Conservation (phyloP, 2,888 invertebrate species). For the Calliphora vomitoria region DNA sequence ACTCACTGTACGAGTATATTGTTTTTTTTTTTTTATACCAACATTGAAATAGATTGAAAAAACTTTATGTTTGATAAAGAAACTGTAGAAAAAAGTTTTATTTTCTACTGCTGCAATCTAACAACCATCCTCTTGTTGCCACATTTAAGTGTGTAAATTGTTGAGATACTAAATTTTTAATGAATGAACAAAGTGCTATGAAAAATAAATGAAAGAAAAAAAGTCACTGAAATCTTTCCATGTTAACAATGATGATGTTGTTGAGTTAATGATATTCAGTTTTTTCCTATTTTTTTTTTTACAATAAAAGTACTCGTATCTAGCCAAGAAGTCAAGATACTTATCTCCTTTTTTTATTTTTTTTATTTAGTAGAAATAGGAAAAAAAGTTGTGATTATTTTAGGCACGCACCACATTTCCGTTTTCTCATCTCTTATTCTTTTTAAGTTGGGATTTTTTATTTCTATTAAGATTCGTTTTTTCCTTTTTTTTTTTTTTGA, state of each 20-base stretch:
- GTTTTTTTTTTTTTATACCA: slow-evolving; percentile 26
- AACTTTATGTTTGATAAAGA: slow-evolving; percentile 36
- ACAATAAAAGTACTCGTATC: slow-evolving; percentile 30
- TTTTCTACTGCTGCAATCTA: neutral
- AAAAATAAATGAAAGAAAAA: slow-evolving; percentile 60
- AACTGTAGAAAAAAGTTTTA: slow-evolving; percentile 17
- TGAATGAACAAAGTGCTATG: slow-evolving; percentile 72
- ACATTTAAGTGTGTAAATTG: slow-evolving; percentile 52
- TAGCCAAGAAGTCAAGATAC: slow-evolving; percentile 68
- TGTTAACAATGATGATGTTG: slow-evolving; percentile 40
- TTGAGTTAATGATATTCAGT: slow-evolving; percentile 64
- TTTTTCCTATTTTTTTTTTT: slow-evolving; percentile 13
- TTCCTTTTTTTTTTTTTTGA: slow-evolving; percentile 50
- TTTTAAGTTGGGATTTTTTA: slow-evolving; percentile 66
- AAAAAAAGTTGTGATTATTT: slow-evolving; percentile 75
- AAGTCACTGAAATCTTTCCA: slow-evolving; percentile 25
- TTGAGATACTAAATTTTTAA: slow-evolving; percentile 73
- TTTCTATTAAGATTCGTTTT: slow-evolving; percentile 64
- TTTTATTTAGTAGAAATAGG: slow-evolving; percentile 28
- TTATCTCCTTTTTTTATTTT: slow-evolving; percentile 54
- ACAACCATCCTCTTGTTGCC: slow-evolving; percentile 19
- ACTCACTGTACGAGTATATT: neutral
- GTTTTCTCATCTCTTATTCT: slow-evolving; percentile 74
- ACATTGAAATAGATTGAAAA: slow-evolving; percentile 57
- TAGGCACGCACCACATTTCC: slow-evolving; percentile 78